Percentiles rank a stretch among this genome's conserved stretches.
These are phyloP conservation scores for Cacatua alba DNA, from an alignment of 2,113 vertebrate species.

Conservation along the genomic window DNA sequence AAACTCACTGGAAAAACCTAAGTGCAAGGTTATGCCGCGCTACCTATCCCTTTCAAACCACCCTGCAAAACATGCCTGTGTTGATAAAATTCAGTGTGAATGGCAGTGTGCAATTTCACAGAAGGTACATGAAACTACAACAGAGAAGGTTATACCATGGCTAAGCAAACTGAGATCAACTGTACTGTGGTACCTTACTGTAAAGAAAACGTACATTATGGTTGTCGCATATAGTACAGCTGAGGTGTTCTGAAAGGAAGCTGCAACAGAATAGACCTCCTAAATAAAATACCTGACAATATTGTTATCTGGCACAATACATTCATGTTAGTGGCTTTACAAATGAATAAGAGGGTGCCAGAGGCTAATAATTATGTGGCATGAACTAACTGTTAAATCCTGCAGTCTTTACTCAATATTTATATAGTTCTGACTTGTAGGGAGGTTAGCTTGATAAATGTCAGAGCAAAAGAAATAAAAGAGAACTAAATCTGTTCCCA, in stretches of 20 bases:
- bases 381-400: conserved; percentile 51
- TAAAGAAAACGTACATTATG: background rate
- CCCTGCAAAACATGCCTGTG: background rate
- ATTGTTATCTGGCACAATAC: conserved; percentile 42
- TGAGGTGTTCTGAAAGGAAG: conserved; percentile 16
- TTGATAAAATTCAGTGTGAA: background rate
- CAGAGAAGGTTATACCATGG: background rate
- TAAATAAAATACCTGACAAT: conserved; percentile 53
- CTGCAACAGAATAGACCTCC: background rate
- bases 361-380: conserved; percentile 53
- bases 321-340: conserved; percentile 39
- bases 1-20: background rate
- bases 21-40: background rate
- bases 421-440: conserved; percentile 28
- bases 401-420: conserved; percentile 58
- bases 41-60: background rate
- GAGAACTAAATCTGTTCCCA: conserved; percentile 26
- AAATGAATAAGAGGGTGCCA: conserved; percentile 41
- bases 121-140: background rate
- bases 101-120: background rate
- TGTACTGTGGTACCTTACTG: background rate
- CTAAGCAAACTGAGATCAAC: background rate
- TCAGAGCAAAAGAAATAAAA: conserved; percentile 19
- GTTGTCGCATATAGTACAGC: background rate
- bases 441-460: conserved; percentile 51